Evolutionary conservation across 1,140 invertebrate species (phyloP).

Genomic region (Manduca sexta): DNA sequence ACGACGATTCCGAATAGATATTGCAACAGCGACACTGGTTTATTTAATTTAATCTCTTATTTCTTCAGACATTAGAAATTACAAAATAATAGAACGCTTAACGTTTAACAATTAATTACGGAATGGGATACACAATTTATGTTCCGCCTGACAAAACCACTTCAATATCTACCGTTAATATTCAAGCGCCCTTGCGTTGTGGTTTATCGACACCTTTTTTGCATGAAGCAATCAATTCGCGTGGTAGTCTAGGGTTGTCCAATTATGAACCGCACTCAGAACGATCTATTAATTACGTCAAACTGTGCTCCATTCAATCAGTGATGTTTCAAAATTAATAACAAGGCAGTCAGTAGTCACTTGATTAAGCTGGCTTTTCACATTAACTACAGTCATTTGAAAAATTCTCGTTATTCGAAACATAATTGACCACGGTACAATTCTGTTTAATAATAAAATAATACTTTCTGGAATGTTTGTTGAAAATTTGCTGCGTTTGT

Average conservation of each 20-base stretch:
- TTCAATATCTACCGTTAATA: constrained; percentile 45
- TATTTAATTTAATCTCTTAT: too few relatives aligned
- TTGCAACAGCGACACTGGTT: too few relatives aligned
- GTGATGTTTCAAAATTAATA: background rate
- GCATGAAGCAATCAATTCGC: constrained; percentile 27
- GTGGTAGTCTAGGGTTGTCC: constrained; percentile 38
- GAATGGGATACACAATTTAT: background rate
- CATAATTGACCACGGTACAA: too few relatives aligned
- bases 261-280: constrained; percentile 50
- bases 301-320: constrained; percentile 33
- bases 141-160: constrained; percentile 22
- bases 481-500: too few relatives aligned
- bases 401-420: too few relatives aligned
- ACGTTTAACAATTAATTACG: too few relatives aligned
- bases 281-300: constrained; percentile 52
- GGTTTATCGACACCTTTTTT: constrained; percentile 41
- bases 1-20: background rate
- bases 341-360: background rate
- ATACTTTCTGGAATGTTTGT: too few relatives aligned
- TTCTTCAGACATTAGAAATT: too few relatives aligned
- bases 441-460: too few relatives aligned
- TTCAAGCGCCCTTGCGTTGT: constrained; percentile 45
- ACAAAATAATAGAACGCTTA: too few relatives aligned
- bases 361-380: too few relatives aligned
- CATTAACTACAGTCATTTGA: too few relatives aligned